Evolutionary conservation across 2,888 invertebrate genomes (phyloP).

Genomic region (Bruchidius siliquastri): DNA sequence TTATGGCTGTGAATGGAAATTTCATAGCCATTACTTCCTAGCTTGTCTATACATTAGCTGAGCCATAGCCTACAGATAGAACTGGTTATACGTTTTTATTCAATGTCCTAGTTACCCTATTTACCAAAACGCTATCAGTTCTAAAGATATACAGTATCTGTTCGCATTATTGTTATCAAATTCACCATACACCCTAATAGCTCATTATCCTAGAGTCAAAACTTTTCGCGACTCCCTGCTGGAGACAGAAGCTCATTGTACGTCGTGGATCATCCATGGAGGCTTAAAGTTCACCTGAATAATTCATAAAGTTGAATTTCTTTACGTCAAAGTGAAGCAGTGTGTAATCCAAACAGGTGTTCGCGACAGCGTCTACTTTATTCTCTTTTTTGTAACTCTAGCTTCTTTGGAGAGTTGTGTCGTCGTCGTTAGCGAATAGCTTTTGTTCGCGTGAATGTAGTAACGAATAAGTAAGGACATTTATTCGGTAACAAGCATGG

Average conservation of each 20-base stretch:
- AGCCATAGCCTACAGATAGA: no score
- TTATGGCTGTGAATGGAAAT: no score
- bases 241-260: neutral
- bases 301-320: neutral
- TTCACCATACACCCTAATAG: no score
- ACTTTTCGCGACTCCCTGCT: neutral
- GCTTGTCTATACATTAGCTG: no score
- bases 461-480: neutral
- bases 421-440: neutral
- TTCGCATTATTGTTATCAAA: no score
- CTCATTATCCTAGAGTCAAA: neutral
- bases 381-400: neutral
- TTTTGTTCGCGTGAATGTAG: neutral
- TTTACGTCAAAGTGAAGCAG: neutral
- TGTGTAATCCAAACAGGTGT: neutral
- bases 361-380: neutral
- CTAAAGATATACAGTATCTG: no score
- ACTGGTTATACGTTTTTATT: no score
- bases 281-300: neutral
- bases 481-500: neutral
- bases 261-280: neutral
- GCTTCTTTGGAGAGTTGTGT: neutral
- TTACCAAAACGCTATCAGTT: no score
- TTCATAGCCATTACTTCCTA: no score
- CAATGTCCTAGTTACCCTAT: no score